Evolutionary conservation across 1,140 invertebrate species (phyloP).

Genomic region (Camponotus floridanus): DNA sequence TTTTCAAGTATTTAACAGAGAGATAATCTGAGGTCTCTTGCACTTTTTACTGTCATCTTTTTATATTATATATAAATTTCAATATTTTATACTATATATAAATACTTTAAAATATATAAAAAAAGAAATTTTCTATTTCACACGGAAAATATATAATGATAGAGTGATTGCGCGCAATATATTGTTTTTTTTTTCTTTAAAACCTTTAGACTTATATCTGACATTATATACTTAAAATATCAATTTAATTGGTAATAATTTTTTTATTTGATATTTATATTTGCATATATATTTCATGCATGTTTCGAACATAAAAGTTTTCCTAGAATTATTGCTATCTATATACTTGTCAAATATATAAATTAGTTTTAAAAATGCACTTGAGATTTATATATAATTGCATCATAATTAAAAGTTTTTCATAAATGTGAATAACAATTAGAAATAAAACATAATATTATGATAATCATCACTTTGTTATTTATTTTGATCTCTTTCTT

Average conservation of each 20-base stretch:
- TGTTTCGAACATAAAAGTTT: no score
- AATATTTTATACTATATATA: background rate
- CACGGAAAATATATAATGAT: no score
- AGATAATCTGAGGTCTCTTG: background rate
- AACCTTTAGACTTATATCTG: background rate
- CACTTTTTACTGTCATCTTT: conserved; percentile 17
- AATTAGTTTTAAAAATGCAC: background rate
- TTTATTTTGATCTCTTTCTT: background rate
- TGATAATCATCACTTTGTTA: background rate
- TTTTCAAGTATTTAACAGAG: background rate
- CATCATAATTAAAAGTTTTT: background rate
- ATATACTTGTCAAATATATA: background rate
- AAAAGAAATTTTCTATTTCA: background rate
- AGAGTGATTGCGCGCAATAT: background rate
- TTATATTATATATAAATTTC: background rate
- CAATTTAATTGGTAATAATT: background rate
- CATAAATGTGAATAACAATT: background rate
- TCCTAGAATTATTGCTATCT: background rate
- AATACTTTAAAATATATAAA: background rate
- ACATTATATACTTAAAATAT: background rate
- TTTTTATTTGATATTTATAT: no score
- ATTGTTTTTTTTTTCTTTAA: background rate
- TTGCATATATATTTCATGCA: no score
- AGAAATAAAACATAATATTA: background rate
- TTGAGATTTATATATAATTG: background rate